These are phyloP conservation scores for Corynorhinus townsendii DNA, from an alignment of 2,113 vertebrate genomes.

Conservation along the genomic window DNA sequence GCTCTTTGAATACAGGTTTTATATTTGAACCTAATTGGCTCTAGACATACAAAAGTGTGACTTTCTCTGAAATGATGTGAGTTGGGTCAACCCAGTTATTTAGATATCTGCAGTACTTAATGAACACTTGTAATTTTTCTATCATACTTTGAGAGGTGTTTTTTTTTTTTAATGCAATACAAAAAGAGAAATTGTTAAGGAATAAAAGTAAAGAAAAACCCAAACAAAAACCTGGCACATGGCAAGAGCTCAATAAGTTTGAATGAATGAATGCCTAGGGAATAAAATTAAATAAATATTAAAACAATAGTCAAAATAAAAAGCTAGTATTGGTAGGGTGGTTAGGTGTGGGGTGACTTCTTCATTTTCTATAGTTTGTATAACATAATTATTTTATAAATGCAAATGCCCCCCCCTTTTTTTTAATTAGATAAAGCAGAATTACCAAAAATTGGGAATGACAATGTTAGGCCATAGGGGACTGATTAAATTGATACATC, in stretches of 20 bases:
- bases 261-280: neutral
- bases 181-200: neutral
- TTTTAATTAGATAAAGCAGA: neutral
- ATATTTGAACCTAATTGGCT: constrained; percentile 11
- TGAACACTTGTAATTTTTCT: neutral
- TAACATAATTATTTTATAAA: neutral
- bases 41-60: neutral
- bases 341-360: neutral
- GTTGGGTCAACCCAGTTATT: neutral
- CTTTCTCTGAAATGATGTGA: constrained; percentile 8
- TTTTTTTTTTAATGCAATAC: neutral
- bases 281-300: neutral
- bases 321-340: neutral
- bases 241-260: neutral
- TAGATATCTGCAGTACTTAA: neutral
- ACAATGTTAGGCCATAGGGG: neutral
- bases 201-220: neutral
- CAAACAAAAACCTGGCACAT: neutral
- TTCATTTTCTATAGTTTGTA: neutral
- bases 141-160: neutral
- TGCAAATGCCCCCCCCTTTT: neutral
- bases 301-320: neutral
- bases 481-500: neutral
- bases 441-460: constrained; percentile 1
- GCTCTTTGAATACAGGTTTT: constrained; percentile 18